Percentiles rank a stretch among this genome's conserved stretches.
phyloP scores from a whole-genome alignment of 2,113 vertebrate species.

The Calypte anna region DNA sequence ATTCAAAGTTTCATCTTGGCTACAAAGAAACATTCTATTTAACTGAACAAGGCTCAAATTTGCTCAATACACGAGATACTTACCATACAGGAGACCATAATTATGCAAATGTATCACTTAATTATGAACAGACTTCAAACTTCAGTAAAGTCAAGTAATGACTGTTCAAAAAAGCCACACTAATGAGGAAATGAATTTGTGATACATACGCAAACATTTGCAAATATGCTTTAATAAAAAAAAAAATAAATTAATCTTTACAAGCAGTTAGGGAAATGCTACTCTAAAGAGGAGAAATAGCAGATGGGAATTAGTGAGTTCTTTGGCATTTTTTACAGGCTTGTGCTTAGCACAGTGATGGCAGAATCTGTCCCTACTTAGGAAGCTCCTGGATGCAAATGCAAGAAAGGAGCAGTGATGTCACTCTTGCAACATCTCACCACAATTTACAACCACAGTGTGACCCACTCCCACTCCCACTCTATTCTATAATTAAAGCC shows the following conservation, averaged over 20 bases:
- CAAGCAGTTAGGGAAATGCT: background rate
- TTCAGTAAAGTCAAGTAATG: background rate
- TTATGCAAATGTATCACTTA: constrained; percentile 24
- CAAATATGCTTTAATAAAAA: background rate
- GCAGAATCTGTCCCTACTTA: background rate
- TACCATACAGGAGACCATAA: background rate
- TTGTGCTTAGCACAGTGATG: background rate
- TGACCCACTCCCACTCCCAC: background rate
- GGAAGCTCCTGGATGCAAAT: background rate
- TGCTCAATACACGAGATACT: background rate
- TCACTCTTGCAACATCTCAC: background rate
- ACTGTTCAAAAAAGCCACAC: background rate
- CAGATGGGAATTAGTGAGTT: background rate
- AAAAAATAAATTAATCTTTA: background rate
- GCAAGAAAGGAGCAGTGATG: background rate
- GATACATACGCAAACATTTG: background rate
- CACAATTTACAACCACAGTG: background rate
- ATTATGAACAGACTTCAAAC: background rate
- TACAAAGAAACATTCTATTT: background rate
- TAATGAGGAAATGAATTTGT: background rate
- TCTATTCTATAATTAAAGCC: background rate
- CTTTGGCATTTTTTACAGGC: background rate
- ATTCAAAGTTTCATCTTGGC: background rate
- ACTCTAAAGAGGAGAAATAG: background rate
- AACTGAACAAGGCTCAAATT: background rate